phyloP scores from a whole-genome alignment of 2,113 vertebrate genomes.

The Haemorhous mexicanus region DNA sequence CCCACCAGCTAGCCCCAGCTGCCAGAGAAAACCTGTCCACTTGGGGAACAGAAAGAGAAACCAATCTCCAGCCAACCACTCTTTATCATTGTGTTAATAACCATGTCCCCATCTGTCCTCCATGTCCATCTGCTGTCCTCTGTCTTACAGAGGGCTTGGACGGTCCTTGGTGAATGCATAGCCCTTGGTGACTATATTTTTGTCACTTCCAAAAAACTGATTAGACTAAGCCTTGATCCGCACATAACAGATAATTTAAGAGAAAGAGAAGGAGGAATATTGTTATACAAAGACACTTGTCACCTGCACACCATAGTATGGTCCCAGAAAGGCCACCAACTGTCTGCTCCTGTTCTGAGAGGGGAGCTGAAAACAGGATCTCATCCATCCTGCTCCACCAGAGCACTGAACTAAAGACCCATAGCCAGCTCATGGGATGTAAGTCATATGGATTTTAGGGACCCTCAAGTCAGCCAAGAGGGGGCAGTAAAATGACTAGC shows the following conservation, averaged over 20 bases:
- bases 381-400: neutral
- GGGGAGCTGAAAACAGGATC: neutral
- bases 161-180: neutral
- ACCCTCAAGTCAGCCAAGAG: neutral
- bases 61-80: neutral
- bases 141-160: neutral
- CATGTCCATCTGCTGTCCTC: neutral
- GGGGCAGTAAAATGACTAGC: neutral
- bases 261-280: neutral
- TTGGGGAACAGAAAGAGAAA: neutral
- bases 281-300: neutral
- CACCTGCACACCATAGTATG: fast-evolving
- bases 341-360: neutral
- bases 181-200: neutral
- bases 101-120: neutral
- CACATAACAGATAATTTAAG: neutral
- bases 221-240: neutral
- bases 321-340: neutral
- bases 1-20: constrained; percentile 1
- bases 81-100: neutral
- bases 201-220: neutral
- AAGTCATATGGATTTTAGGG: neutral
- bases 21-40: constrained; percentile 10
- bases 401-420: neutral
- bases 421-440: fast-evolving